Evolutionary conservation across 1,140 invertebrate genomes (phyloP), one percentile per base, ranked within the genome.

Genomic region (Aphis gossypii): DNA sequence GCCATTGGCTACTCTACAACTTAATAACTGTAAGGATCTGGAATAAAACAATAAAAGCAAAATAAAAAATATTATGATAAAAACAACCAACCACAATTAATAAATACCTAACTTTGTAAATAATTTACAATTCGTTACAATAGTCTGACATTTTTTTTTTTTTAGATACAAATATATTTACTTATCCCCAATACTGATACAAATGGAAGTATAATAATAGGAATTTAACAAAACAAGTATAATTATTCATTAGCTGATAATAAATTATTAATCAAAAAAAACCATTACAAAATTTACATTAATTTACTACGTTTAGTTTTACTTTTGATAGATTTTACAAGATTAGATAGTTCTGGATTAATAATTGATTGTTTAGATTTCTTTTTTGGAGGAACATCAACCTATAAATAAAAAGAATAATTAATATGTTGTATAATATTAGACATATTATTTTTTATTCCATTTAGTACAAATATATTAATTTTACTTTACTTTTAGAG

Each of bases 291-390:
- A 30, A 51, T 5, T 23, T 25, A 54, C 0, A 68, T 68, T 76
- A 48, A 88, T 92, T 92, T 51, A 84, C 35, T 88, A n/a, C 46
- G 20, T 82, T 92, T 92, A 51, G 94, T 87, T 96, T 97, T 97
- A 87, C 96, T 95, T 95, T 98, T 97, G 38, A 98, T 96, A 95
- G 96, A 97, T 95, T 97, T 97, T 18, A 98, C 96, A 94, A 98
- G 95, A 44, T 96, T 95, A 94, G 95, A 96, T 84, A 97, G 94
- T 95, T 97, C 97, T 7, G 96, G 94, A 94, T 96, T 96, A 94
- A 96, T 95, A 94, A 96, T 96, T 87, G 94, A 94, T 46, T 94
- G 94, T 30, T 94, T 95, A 93, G n/a, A 93, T 93, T 54, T 86
- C 84, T 92, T 91, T 41, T 60, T 88, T 35, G 90, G 84, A 25